Base-by-base conservation (phyloP, 30 jellyfish, hydroid and myxozoan species). In the Rhopilema esculentum region DNA sequence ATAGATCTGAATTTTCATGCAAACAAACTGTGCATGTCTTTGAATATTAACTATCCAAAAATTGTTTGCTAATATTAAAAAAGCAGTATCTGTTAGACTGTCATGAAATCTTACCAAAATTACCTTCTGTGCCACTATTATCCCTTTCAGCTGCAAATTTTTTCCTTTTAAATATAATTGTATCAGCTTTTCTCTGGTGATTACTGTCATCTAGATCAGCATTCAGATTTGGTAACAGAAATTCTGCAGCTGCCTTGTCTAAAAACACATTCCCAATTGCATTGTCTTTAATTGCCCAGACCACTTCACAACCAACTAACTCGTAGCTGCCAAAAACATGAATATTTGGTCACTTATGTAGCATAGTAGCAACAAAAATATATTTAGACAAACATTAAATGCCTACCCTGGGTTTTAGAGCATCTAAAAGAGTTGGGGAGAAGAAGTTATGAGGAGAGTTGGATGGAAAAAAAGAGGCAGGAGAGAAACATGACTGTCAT, bases 171-270 rank as follows among this genome's bases (percentile, higher is more conserved):
- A 89, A 94, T 4, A 94, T 79, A 17, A 77, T 77, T 31, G 89
- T 71, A 21, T 91, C 97, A 4, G 96, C 69, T 69, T 86, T 85
- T 70, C 89, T 21, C 22, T 81, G 83, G 40, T 57, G 81, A 20
- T 27, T 1, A 25, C 33, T 81, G 22, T 28, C 66, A 0, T 19
- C 80, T 0, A 23, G 6, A 0, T 94, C 91, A 16, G 74, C 78
- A 51, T 80, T 78, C 66, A 94, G 40, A 21, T 22, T 49, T 62
- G 96, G 94, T 17, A 94, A 62, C 70, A 94, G 83, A 76, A 94
- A 94, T 29, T 72, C 91, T 27, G 99, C 82, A 1, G 94, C 98
- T 27, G 96, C 97, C 76, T 95, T 83, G 82, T 95, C 99, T 80
- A 95, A 77, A 76, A 85, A 95, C 19, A 75, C 90, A 84, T 78